These are phyloP conservation scores for Pollenia griseotomentosa DNA, from an alignment of 2,888 invertebrate genomes.

Conservation along the genomic window DNA sequence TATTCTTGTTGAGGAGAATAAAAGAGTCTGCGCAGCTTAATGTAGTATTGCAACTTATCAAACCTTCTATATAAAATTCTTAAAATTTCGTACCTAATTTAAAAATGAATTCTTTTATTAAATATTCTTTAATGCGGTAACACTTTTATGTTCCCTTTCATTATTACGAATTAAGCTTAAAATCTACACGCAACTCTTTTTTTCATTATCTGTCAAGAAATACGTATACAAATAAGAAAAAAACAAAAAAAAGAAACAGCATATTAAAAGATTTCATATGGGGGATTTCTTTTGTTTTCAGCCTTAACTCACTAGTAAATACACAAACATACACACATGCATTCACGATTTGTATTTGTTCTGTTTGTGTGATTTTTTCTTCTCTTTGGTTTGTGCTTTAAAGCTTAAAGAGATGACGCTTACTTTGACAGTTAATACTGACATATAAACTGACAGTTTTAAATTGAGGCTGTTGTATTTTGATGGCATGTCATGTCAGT, in stretches of 20 bases:
- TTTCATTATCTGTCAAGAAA: conserved; percentile 54
- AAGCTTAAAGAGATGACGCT: conserved; percentile 74
- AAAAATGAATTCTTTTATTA: too few species aligned
- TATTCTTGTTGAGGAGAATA: too few species aligned
- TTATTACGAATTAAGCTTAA: conserved; percentile 60
- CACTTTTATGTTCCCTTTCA: conserved; percentile 21
- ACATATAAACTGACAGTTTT: conserved; percentile 83
- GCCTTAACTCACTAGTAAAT: neutral
- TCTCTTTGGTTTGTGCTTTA: conserved; percentile 61
- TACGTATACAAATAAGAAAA: neutral
- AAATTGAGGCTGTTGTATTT: conserved; percentile 81
- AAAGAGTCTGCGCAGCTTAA: too few species aligned
- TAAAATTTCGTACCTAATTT: too few species aligned
- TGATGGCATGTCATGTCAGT: conserved; percentile 76
- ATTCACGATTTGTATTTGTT: conserved; percentile 17
- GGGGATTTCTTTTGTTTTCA: conserved; percentile 41
- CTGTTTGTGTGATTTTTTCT: neutral
- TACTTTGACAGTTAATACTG: conserved; percentile 82
- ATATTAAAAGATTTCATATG: conserved; percentile 52
- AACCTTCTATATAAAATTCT: too few species aligned
- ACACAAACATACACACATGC: conserved; percentile 1
- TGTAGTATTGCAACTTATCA: too few species aligned
- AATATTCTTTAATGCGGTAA: conserved; percentile 4
- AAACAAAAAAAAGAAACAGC: conserved; percentile 29
- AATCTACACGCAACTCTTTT: conserved; percentile 60